These are phyloP conservation scores for Mesitornis unicolor DNA, from an alignment of 2,113 vertebrate species.

Conservation along the genomic window DNA sequence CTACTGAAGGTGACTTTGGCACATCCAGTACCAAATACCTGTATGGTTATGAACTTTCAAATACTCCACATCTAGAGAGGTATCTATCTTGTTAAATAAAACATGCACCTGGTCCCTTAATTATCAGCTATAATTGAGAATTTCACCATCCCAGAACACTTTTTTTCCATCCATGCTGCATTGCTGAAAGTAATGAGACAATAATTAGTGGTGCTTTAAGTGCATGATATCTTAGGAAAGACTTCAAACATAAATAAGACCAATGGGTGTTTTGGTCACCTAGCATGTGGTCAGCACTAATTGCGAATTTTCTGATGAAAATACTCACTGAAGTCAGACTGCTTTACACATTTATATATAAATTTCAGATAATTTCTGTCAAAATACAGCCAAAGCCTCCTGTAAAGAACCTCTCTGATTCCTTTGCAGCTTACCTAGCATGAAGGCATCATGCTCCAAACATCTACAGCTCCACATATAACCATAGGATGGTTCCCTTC, in stretches of 20 bases:
- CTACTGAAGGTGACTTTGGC: background rate
- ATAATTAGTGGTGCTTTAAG: conserved; percentile 72
- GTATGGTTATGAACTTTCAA: conserved; percentile 63
- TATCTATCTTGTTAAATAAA: conserved; percentile 76
- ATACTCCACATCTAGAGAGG: conserved; percentile 66
- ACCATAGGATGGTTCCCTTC: background rate
- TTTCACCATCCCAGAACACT: conserved; percentile 60
- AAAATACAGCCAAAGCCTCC: background rate
- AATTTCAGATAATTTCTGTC: background rate
- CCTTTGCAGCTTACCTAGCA: background rate
- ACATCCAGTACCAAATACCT: conserved; percentile 27
- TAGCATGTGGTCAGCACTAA: background rate
- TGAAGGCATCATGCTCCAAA: background rate
- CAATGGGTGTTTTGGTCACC: background rate
- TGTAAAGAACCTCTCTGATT: background rate
- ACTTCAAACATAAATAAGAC: background rate
- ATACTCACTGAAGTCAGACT: background rate
- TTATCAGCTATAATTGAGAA: conserved; percentile 73
- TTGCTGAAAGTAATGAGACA: conserved; percentile 68
- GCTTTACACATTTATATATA: background rate
- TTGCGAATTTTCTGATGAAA: background rate
- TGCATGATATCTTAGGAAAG: conserved; percentile 33
- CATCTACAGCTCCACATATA: background rate
- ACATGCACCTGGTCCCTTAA: conserved; percentile 73
- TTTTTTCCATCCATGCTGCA: conserved; percentile 37